phyloP scores from a whole-genome alignment of 2,888 invertebrate genomes.

The Anodontia alba region DNA sequence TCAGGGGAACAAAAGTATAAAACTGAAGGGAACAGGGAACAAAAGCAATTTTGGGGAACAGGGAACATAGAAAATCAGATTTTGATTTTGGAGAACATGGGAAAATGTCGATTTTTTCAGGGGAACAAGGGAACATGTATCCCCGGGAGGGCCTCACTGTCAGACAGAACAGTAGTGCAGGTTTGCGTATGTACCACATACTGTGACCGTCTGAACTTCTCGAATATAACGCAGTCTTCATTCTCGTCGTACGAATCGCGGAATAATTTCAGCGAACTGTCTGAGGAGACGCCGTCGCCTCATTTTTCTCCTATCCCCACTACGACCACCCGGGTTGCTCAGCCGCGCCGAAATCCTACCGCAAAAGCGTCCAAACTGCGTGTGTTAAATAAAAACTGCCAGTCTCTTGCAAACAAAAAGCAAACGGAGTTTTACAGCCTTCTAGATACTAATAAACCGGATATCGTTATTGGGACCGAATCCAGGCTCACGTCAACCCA shows the following conservation, averaged over 20 bases:
- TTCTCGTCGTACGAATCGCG: background rate
- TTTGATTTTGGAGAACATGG: no score
- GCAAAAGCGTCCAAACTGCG: background rate
- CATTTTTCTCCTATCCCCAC: background rate
- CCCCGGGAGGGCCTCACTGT: no score
- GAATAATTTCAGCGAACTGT: conserved; percentile 5
- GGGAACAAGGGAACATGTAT: no score
- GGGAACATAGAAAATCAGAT: no score
- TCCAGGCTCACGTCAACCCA: conserved; percentile 22
- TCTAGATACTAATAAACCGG: conserved; percentile 19
- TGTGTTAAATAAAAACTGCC: background rate
- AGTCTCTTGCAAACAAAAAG: conserved; percentile 19
- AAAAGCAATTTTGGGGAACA: no score
- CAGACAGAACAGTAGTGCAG: no score
- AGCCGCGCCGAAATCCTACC: background rate
- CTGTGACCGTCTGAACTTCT: background rate
- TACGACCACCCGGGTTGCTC: background rate
- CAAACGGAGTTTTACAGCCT: conserved; percentile 1
- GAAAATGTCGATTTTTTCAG: no score
- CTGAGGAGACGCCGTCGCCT: background rate
- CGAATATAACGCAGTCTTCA: background rate
- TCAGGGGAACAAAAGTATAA: no score
- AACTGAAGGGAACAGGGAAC: no score
- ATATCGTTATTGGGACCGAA: conserved; percentile 20
- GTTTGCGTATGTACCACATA: no score